phyloP scores from a whole-genome alignment of 2,113 vertebrate genomes.

The Eupsittula cactorum region DNA sequence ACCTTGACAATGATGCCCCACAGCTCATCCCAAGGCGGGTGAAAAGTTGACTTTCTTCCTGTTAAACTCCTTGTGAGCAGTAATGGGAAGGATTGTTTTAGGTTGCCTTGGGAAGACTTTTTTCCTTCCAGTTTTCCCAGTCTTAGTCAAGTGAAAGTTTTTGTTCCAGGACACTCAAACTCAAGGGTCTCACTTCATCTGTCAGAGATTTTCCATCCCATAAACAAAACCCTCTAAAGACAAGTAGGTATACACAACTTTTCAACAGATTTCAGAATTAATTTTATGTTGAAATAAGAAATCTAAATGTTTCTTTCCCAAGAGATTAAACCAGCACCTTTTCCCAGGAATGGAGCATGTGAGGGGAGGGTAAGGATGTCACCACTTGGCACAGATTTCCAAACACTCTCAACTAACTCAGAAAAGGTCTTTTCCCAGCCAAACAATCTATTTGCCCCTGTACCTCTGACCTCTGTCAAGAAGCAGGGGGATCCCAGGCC shows the following conservation, averaged over 20 bases:
- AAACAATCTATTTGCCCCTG: not conserved
- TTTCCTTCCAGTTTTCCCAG: not conserved
- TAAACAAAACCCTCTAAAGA: constrained; percentile 13
- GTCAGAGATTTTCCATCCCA: not conserved
- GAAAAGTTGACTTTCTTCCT: not conserved
- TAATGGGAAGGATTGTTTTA: not conserved
- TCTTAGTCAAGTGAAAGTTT: not conserved
- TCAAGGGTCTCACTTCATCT: not conserved
- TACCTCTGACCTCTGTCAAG: not conserved
- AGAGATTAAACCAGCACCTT: not conserved
- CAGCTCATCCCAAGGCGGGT: not conserved
- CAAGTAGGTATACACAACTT: not conserved
- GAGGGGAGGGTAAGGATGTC: not conserved
- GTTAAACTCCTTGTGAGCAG: not conserved
- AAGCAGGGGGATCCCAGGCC: not conserved
- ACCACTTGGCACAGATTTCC: not conserved
- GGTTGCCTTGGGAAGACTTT: not conserved
- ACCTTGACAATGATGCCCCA: not conserved
- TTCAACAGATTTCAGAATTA: not conserved
- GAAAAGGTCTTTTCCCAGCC: not conserved
- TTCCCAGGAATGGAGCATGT: not conserved
- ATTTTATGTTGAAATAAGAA: constrained; percentile 14
- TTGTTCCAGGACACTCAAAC: not conserved
- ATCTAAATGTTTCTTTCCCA: constrained; percentile 5
- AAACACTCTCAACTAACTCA: not conserved